These are phyloP conservation scores for Dermatemys mawii DNA, from an alignment of 2,113 vertebrate genomes.

Conservation along the genomic window DNA sequence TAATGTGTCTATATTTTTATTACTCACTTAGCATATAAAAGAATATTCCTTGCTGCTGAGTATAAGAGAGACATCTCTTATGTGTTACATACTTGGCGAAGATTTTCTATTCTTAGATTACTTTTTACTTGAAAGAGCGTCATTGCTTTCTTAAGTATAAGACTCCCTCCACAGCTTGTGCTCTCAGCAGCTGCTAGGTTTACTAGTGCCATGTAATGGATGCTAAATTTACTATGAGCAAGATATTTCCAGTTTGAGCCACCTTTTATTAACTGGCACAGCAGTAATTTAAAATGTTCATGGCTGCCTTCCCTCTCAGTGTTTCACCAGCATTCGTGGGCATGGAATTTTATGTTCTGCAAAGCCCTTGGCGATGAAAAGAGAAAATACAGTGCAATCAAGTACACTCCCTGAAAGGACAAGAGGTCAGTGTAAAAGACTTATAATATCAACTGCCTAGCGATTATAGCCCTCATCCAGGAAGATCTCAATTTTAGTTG, in stretches of 20 bases:
- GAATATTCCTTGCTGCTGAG: neutral
- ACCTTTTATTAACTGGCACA: slow-evolving; percentile 44
- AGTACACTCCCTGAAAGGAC: slow-evolving; percentile 16
- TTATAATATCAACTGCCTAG: neutral
- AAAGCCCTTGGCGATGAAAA: slow-evolving; percentile 41
- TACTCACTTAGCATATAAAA: neutral
- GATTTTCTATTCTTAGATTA: neutral
- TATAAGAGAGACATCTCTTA: neutral
- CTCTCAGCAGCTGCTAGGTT: slow-evolving; percentile 44
- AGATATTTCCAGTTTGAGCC: slow-evolving; percentile 1
- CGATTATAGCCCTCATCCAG: neutral
- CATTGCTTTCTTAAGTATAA: slow-evolving; percentile 9
- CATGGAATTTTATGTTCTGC: slow-evolving; percentile 50
- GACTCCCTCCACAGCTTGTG: neutral
- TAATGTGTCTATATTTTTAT: accelerated
- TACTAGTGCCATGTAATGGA: neutral
- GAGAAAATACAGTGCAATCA: neutral
- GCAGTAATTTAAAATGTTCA: neutral
- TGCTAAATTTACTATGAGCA: slow-evolving; percentile 31
- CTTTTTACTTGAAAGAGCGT: neutral
- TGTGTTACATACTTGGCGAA: neutral
- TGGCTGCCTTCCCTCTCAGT: slow-evolving; percentile 36
- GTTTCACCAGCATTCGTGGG: neutral
- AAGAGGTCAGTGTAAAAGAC: neutral
- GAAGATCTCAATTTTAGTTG: neutral